A percentile compares a stretch with the other conserved stretches of the same genome.
Evolutionary conservation across 2,888 invertebrate species (phyloP).

Genomic region (Tupiocoris notatus): DNA sequence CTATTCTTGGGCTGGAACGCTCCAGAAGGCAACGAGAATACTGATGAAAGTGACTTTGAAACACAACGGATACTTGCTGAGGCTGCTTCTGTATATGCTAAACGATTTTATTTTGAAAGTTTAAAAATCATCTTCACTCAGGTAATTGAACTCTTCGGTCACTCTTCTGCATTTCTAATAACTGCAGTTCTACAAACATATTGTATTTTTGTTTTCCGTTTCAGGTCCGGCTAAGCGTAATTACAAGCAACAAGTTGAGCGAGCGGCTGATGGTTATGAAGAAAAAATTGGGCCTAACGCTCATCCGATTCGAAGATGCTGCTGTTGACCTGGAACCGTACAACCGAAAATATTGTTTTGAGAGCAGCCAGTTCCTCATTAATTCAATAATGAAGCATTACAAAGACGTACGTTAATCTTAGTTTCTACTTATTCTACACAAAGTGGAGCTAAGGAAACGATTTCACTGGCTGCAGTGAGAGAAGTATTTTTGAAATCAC

Average conservation of each 20-base stretch:
- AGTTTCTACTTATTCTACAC: not conserved
- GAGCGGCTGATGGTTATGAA: conserved; percentile 76
- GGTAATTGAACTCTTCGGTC: conserved; percentile 57
- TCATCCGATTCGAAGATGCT: conserved; percentile 96
- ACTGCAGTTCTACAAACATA: too few species aligned
- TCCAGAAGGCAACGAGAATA: conserved; percentile 59
- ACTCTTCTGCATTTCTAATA: too few species aligned
- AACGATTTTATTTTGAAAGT: conserved; percentile 82
- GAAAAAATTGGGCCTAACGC: conserved; percentile 77
- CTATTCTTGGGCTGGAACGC: conserved; percentile 56
- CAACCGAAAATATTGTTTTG: conserved; percentile 82
- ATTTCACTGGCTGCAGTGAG: too few species aligned
- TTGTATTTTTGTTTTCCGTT: too few species aligned
- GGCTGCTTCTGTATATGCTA: conserved; percentile 75
- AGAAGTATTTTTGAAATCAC: not conserved
- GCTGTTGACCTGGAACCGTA: conserved; percentile 89
- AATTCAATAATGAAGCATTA: conserved; percentile 83
- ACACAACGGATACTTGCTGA: conserved; percentile 76
- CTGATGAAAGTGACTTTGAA: conserved; percentile 77
- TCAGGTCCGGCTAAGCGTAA: conserved; percentile 82
- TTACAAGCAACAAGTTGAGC: conserved; percentile 81
- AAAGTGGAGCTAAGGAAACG: too few species aligned
- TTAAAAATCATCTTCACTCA: conserved; percentile 76
- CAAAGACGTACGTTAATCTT: conserved; percentile 61
- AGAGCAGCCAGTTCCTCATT: conserved; percentile 80